phyloP scores from a whole-genome alignment of 2,797 vertebrate genomes.

The Synanceia verrucosa region DNA sequence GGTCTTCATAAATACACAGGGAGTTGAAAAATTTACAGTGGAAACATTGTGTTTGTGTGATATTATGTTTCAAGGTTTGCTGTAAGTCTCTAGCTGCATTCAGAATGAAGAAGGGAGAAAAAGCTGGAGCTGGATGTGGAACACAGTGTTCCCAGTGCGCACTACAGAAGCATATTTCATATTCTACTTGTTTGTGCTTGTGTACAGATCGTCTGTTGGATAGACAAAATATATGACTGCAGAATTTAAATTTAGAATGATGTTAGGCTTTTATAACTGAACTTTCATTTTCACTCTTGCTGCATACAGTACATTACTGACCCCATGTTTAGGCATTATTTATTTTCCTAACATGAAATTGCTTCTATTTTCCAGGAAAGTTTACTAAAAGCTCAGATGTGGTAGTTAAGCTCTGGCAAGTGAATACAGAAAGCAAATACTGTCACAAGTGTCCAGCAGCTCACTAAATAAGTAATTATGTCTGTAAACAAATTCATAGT shows the following conservation, averaged over 20 bases:
- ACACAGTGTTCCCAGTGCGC: conserved; percentile 46
- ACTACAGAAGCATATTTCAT: conserved; percentile 41
- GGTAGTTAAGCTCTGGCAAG: neutral
- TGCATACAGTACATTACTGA: neutral
- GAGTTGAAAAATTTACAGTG: conserved; percentile 1
- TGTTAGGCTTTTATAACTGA: neutral
- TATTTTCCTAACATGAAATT: neutral
- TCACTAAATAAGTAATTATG: conserved; percentile 39
- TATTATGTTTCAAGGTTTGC: conserved; percentile 45
- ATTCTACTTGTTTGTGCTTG: conserved; percentile 42
- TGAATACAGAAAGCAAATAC: conserved; percentile 21
- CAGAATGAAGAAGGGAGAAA: conserved; percentile 4
- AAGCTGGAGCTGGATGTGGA: conserved; percentile 43
- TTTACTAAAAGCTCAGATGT: neutral
- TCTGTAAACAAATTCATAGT: conserved; percentile 42
- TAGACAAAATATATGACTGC: conserved; percentile 27
- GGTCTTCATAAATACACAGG: conserved; percentile 12
- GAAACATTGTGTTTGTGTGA: conserved; percentile 34
- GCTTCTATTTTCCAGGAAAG: neutral
- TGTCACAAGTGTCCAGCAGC: conserved; percentile 13
- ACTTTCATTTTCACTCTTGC: neutral
- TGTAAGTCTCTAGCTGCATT: conserved; percentile 31
- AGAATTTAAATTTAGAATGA: conserved; percentile 31
- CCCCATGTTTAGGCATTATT: neutral
- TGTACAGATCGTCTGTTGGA: conserved; percentile 44